phyloP scores from a whole-genome alignment of 2,888 invertebrate genomes.

The Drosophila lutescens region DNA sequence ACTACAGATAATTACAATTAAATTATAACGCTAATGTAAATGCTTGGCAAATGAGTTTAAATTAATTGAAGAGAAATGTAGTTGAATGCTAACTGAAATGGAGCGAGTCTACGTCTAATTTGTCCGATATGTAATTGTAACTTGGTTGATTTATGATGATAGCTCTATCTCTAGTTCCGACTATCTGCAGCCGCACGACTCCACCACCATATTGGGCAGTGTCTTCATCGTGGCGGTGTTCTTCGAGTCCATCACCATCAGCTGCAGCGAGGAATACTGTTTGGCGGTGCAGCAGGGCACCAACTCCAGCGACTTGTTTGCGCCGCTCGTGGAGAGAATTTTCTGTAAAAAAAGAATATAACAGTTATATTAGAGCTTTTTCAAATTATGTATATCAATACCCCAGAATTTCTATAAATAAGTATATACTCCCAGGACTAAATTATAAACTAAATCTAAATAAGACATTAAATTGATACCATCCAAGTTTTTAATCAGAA shows the following conservation, averaged over 20 bases:
- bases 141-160: conserved; percentile 5
- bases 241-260: conserved; percentile 92
- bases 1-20: conserved; percentile 41
- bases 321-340: conserved; percentile 86
- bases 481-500: too few relatives aligned
- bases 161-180: conserved; percentile 4
- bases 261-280: conserved; percentile 90
- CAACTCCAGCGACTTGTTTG: conserved; percentile 86
- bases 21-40: conserved; percentile 51
- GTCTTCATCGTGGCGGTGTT: conserved; percentile 91
- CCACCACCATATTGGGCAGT: conserved; percentile 95
- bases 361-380: neutral
- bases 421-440: too few relatives aligned
- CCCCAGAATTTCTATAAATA: too few relatives aligned
- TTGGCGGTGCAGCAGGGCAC: conserved; percentile 95
- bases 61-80: conserved; percentile 50
- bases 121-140: conserved; percentile 52
- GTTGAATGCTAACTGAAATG: conserved; percentile 22
- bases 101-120: conserved; percentile 60
- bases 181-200: conserved; percentile 94
- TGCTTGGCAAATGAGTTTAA: conserved; percentile 62
- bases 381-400: neutral
- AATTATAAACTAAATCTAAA: too few relatives aligned
- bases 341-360: conserved; percentile 86
- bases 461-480: too few relatives aligned